Evolutionary conservation across 1,140 invertebrate genomes (phyloP).

Genomic region (Nomia melanderi): DNA sequence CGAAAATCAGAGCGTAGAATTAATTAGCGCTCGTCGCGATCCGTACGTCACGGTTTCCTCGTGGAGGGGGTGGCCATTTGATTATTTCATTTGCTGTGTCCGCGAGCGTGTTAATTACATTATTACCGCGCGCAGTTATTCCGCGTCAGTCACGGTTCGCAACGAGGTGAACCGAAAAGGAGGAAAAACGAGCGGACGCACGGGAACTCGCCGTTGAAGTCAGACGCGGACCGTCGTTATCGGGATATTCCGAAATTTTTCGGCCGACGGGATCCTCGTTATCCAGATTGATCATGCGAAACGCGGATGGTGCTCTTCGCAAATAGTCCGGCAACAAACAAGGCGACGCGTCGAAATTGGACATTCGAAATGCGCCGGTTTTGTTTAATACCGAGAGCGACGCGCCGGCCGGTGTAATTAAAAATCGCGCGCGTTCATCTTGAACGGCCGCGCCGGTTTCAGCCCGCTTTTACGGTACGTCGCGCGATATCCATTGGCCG

Average conservation of each 20-base stretch:
- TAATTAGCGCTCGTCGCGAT: not conserved
- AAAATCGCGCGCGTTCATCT: slow-evolving; percentile 17
- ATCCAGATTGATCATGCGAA: slow-evolving; percentile 26
- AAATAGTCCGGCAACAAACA: slow-evolving; percentile 30
- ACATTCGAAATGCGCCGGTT: slow-evolving; percentile 33
- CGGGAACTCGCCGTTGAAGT: too few species aligned
- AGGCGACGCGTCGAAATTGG: slow-evolving; percentile 42
- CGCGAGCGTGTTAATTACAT: slow-evolving; percentile 3
- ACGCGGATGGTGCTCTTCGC: not conserved
- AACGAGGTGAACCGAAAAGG: not conserved
- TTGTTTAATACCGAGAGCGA: slow-evolving; percentile 39
- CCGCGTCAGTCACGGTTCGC: too few species aligned
- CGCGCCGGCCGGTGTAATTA: slow-evolving; percentile 45
- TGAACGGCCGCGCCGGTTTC: not conserved
- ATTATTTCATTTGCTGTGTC: slow-evolving; percentile 15
- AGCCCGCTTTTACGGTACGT: not conserved
- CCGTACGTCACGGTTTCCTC: too few species aligned
- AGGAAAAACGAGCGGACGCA: not conserved
- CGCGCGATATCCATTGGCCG: not conserved
- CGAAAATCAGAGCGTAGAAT: not conserved
- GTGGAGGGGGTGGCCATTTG: not conserved
- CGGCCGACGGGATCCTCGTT: not conserved
- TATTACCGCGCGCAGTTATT: not conserved
- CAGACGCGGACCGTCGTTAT: not conserved
- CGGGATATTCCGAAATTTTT: not conserved